Evolutionary conservation across 2,797 vertebrate genomes (phyloP).

Genomic region (Neosilurus hyrtlii): DNA sequence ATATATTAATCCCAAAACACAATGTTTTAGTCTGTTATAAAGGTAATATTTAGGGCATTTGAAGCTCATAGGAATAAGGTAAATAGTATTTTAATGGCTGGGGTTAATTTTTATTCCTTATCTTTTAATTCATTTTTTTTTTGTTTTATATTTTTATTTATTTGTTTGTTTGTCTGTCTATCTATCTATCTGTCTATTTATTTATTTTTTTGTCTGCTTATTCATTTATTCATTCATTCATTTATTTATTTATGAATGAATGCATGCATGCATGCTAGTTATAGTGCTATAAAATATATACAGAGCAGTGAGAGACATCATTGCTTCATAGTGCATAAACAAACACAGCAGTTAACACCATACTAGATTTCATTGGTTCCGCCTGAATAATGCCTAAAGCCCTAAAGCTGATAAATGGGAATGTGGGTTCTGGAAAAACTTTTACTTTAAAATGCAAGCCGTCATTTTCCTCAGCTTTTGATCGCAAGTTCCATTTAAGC

Average conservation of each 20-base stretch:
- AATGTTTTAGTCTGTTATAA: neutral
- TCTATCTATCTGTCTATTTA: no score
- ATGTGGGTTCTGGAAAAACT: neutral
- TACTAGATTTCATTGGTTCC: neutral
- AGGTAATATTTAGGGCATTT: neutral
- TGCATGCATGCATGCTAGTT: neutral
- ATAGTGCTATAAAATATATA: neutral
- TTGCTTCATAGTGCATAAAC: neutral
- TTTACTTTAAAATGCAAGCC: neutral
- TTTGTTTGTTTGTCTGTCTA: no score
- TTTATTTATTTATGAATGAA: no score
- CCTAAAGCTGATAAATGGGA: neutral
- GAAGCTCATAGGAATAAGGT: neutral
- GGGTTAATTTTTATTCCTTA: neutral
- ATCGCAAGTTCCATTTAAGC: neutral
- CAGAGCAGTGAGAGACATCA: neutral
- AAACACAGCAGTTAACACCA: neutral
- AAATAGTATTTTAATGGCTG: neutral
- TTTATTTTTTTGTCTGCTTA: no score
- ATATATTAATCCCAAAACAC: neutral
- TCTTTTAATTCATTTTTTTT: neutral
- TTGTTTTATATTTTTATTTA: neutral
- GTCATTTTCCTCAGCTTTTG: slow-evolving; percentile 6
- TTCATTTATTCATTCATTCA: no score
- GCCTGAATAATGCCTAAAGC: neutral